Base-by-base conservation (phyloP, 2,888 invertebrate genomes). In the Pilophorus perplexus region DNA sequence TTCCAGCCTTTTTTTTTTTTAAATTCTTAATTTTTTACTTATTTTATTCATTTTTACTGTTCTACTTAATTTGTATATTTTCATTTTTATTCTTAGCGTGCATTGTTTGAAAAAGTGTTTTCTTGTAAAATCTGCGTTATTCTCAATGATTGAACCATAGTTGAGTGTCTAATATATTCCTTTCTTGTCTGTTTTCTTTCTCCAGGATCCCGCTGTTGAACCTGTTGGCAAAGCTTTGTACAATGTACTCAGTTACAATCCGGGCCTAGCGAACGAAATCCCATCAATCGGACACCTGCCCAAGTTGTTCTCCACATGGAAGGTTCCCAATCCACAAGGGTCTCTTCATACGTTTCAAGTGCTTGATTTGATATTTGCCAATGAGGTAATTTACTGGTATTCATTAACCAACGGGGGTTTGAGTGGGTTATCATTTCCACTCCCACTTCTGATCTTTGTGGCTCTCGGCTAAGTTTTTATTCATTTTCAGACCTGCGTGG, bases 281-380 rank as follows among this genome's bases (percentile, higher is more conserved):
- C 93, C 93, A 25, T 86, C 90, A 38, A 83, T 93, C 77, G 95
- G 94, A 10, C 92, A 93, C 76, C 84, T 94, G 78, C 90, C 90
- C 67, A 84, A 88, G 64, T 78, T 91, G 18, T 86, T 88, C 73
- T 81, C 85, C 60, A 84, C 90, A 75, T 85, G 95, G 83, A 80
- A 85, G 38, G 77, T 82, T 50, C 81, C 80, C 71, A 78, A 82
- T 72, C 81, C 82, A 60, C 78, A 80, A 1, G 81, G 90, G 71
- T 90, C 93, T 66, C 85, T 85, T 74, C 85, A 89, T 67, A 87
- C 90, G 50, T 86, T 97, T 75, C 85, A 90, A 73, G 87, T 98
- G 73, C 81, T 95, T 69, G 89, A 93, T 75, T 90, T 94, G 71
- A 80, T 97, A 62, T 88, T 93, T 6, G 82, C 85, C 67, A 92